Percentiles rank a stretch among this genome's conserved stretches.
phyloP scores from a whole-genome alignment of 2,888 invertebrate species.

The Microplitis manilae region DNA sequence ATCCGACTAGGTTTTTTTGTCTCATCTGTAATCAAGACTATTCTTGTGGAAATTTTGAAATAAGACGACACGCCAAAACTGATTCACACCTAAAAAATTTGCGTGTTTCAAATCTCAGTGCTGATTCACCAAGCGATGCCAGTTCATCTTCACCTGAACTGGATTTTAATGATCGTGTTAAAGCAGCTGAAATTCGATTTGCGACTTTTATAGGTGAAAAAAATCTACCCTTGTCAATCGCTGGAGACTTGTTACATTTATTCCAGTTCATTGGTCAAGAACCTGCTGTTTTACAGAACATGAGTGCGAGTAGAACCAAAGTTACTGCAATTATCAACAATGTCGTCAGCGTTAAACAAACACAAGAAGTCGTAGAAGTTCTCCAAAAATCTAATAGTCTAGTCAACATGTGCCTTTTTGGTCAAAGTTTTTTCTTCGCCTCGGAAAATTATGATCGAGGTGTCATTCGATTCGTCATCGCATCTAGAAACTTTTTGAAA shows the following conservation, averaged over 20 bases:
- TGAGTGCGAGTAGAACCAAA: constrained; percentile 40
- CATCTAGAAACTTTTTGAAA: no score
- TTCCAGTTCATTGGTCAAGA: background rate
- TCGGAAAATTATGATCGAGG: no score
- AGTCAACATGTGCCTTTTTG: no score
- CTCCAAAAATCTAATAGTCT: constrained; percentile 26
- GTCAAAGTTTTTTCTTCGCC: no score
- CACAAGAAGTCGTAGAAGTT: constrained; percentile 21
- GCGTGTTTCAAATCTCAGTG: background rate
- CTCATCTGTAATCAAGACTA: constrained; percentile 3
- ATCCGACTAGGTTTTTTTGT: constrained; percentile 24
- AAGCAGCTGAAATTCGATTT: constrained; percentile 34
- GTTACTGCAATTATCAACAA: constrained; percentile 36
- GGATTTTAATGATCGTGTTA: constrained; percentile 30
- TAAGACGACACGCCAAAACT: background rate
- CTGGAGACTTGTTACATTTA: background rate
- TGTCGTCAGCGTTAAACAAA: constrained; percentile 29
- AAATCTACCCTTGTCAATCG: background rate
- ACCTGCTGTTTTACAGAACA: background rate
- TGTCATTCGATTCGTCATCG: no score
- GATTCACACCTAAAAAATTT: background rate
- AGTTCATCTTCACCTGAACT: constrained; percentile 27
- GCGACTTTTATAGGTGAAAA: constrained; percentile 7
- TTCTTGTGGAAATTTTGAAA: constrained; percentile 23
- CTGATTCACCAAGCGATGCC: constrained; percentile 4